phyloP scores from a whole-genome alignment of 2,888 invertebrate genomes.

The Drosophila ustulata region DNA sequence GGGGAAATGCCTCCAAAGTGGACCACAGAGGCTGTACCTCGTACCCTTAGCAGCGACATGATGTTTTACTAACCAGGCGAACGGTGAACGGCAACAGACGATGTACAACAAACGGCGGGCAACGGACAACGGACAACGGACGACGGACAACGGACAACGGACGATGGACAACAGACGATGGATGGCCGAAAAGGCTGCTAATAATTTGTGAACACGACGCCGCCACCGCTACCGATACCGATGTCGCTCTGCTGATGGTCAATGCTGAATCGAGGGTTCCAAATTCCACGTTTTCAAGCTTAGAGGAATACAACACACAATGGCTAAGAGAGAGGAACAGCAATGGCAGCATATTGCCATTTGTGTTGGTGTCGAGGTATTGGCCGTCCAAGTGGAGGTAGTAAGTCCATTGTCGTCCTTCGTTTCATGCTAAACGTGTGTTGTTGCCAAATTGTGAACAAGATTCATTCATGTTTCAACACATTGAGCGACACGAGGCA shows the following conservation, averaged over 20 bases:
- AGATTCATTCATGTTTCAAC: slow-evolving; percentile 84
- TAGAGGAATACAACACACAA: slow-evolving; percentile 32
- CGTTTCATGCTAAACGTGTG: slow-evolving; percentile 80
- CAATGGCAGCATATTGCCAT: slow-evolving; percentile 31
- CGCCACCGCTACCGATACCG: slow-evolving; percentile 43
- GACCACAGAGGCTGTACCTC: slow-evolving; percentile 80
- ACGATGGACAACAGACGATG: slow-evolving; percentile 8
- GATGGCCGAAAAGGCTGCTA: slow-evolving; percentile 64
- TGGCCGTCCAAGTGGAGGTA: slow-evolving; percentile 1
- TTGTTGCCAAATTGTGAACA: slow-evolving; percentile 83
- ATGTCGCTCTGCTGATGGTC: background rate
- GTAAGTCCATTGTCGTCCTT: slow-evolving; percentile 61
- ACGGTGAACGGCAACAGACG: slow-evolving; percentile 38
- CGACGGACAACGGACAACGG: slow-evolving; percentile 13
- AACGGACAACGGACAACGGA: slow-evolving; percentile 22
- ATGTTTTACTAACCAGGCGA: slow-evolving; percentile 83
- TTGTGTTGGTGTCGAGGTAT: slow-evolving; percentile 36
- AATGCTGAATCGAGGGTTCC: slow-evolving; percentile 23
- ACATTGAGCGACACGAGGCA: slow-evolving; percentile 74
- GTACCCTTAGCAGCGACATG: slow-evolving; percentile 78
- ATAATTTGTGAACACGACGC: slow-evolving; percentile 79
- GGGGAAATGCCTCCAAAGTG: slow-evolving; percentile 70
- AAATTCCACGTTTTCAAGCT: slow-evolving; percentile 24
- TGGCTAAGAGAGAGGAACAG: too few species aligned
- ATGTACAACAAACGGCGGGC: slow-evolving; percentile 36